Evolutionary conservation across 2,888 invertebrate species (phyloP).

Genomic region (Tuberolachnus salignus): DNA sequence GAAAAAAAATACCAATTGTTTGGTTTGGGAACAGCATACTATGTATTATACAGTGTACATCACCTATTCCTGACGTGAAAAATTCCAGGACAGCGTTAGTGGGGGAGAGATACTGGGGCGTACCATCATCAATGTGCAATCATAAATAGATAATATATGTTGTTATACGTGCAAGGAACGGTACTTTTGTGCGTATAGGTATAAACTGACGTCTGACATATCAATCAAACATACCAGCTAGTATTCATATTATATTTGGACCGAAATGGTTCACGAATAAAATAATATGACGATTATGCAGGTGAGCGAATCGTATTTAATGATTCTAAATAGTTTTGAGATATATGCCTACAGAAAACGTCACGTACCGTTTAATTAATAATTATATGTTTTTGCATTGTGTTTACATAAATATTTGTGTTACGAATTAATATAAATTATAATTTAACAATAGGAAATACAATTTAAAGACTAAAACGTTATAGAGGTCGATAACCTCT

Average conservation of each 20-base stretch:
- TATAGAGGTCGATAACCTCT: conserved; percentile 1
- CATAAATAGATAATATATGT: conserved; percentile 17
- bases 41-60: not conserved
- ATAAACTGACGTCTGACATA: not conserved
- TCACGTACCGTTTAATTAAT: not conserved
- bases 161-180: conserved; percentile 14
- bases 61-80: conserved; percentile 9
- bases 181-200: conserved; percentile 36
- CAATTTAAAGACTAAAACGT: not conserved
- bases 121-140: conserved; percentile 29
- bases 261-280: conserved; percentile 2
- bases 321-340: not conserved
- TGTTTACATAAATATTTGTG: not conserved
- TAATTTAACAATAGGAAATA: not conserved
- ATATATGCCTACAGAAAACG: not conserved
- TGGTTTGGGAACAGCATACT: conserved; percentile 38
- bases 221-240: conserved; percentile 18
- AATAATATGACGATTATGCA: not conserved
- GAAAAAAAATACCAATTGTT: conserved; percentile 43
- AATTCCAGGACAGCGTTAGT: conserved; percentile 48
- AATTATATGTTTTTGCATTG: not conserved
- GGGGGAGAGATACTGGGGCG: conserved; percentile 43
- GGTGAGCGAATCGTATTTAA: conserved; percentile 8
- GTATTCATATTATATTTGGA: not conserved
- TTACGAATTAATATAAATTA: conserved; percentile 9